Base-by-base conservation (phyloP, 2,888 invertebrate species). In the Pheosia tremula region DNA sequence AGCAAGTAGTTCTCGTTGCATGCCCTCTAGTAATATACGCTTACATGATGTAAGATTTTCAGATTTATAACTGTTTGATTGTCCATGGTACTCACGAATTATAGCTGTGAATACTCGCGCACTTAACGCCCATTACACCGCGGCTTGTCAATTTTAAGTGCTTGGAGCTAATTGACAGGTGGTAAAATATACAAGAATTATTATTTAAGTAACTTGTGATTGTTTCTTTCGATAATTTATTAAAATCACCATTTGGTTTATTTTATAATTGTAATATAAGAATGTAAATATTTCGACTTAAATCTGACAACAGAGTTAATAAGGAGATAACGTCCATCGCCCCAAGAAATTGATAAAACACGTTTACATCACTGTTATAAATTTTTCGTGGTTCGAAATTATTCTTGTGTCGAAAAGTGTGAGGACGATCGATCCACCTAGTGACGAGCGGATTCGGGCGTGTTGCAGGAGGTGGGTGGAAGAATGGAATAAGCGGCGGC, bases 381-480 rank as follows among this genome's bases (percentile, higher is more conserved):
- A 9, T 3, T 8, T 3, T 43, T 10, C 9, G 43, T 39, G 39
- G 39, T 39, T 39, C 43, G 43, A 4, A 8, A 9, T 43, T 24
- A 43, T 8, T 47, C 11, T 11, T n/a, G n/a, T 9, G 43, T 41
- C 24, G 24, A 24, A 24, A 24, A 24, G 45, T 45, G 47, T n/a
- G 47, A 47, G 47, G 47, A 4, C 43, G 43, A 39, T 7, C 4
- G 43, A 3, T 7, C 3, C 9, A 1, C 3, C 3, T 9, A 6
- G 47, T 47, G 47, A 47, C 47, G 47, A 47, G 47, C 47, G 47
- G 11, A 24, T 24, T 24, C 24, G 37, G 56, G 24, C 49, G 58
- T 66, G 71, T 78, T 74, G 61, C 82, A 86, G 90, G 88, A 68
- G 88, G 89, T 83, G 90, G 89, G 68, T 95, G 90, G 94, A 93